Evolutionary conservation across 64 coral and sea anemone genomes (phyloP).

Genomic region (Montipora efflorescens): DNA sequence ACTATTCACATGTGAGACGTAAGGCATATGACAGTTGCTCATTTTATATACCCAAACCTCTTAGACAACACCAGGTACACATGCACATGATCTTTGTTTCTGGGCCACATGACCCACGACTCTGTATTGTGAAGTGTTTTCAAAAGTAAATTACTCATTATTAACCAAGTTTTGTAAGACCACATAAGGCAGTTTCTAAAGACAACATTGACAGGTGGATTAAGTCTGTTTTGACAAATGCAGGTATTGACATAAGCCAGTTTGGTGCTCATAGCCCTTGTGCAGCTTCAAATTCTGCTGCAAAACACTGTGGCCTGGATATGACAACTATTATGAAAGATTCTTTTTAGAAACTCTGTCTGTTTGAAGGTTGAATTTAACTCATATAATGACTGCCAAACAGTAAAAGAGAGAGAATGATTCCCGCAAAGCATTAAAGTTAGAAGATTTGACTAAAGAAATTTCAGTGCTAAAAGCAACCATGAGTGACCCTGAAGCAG

Average conservation of each 20-base stretch:
- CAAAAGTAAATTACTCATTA: constrained; percentile 16
- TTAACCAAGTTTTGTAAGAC: constrained; percentile 36
- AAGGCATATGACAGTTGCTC: constrained; percentile 34
- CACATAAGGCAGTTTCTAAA: constrained; percentile 49
- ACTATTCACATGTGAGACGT: not conserved
- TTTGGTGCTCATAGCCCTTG: constrained; percentile 44
- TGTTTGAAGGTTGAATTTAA: too few species aligned
- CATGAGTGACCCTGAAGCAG: too few species aligned
- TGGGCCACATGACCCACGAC: not conserved
- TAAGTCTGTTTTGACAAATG: not conserved
- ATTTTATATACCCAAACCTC: constrained; percentile 17
- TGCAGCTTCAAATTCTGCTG: constrained; percentile 29
- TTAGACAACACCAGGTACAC: constrained; percentile 21
- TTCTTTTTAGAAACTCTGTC: not conserved
- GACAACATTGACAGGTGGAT: constrained; percentile 33
- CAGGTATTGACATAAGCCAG: constrained; percentile 23
- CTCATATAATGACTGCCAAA: too few species aligned
- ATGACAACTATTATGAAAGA: constrained; percentile 64
- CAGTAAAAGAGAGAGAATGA: too few species aligned
- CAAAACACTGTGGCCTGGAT: constrained; percentile 19
- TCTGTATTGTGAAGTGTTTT: constrained; percentile 32
- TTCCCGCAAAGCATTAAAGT: too few species aligned
- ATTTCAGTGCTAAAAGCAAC: too few species aligned
- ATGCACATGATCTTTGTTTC: not conserved
- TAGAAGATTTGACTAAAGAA: too few species aligned